phyloP scores from a whole-genome alignment of 92 coral and sea anemone species.

The Phymanthus crucifer region DNA sequence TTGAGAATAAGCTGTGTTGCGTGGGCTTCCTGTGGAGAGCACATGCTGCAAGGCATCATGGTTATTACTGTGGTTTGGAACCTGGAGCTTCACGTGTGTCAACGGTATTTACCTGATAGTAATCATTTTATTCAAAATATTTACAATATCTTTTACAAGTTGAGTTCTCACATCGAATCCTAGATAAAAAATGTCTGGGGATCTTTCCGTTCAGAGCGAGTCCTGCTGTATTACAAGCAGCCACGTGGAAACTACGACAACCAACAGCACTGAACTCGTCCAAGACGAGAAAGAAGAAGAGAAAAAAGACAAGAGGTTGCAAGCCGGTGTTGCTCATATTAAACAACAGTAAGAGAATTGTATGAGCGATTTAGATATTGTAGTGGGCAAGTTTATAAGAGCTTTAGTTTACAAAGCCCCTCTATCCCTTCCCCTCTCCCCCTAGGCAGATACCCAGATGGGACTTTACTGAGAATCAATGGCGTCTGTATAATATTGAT shows the following conservation, averaged over 20 bases:
- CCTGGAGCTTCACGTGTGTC: no score
- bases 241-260: constrained; percentile 15
- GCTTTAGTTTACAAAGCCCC: no score
- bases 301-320: not conserved
- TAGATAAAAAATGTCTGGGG: not conserved
- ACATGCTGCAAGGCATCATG: not conserved
- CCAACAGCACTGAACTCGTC: not conserved
- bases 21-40: not conserved
- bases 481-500: no score
- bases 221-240: not conserved
- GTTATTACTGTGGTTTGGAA: not conserved
- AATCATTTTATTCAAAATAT: not conserved
- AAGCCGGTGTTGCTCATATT: constrained; percentile 11
- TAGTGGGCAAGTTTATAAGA: no score
- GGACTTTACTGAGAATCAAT: no score
- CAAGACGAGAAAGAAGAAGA: not conserved
- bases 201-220: not conserved
- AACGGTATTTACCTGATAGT: no score
- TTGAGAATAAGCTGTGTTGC: no score
- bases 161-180: not conserved
- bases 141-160: not conserved
- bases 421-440: no score
- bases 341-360: constrained; percentile 9
- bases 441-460: no score
- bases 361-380: no score